Conservation (phyloP, 2,113 vertebrate species). For the Neomonachus schauinslandi region DNA sequence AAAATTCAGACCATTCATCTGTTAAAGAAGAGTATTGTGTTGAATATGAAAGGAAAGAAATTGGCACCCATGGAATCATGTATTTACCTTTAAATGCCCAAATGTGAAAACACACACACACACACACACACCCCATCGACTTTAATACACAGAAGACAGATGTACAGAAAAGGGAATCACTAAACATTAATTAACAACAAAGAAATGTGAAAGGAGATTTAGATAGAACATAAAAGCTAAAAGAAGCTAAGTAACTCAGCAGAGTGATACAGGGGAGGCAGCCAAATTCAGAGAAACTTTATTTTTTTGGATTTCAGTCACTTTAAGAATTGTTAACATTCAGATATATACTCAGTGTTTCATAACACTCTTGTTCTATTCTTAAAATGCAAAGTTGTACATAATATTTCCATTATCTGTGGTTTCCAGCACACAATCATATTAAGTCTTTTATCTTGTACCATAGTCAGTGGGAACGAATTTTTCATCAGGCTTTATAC, state of each 20-base stretch:
- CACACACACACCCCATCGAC: not conserved
- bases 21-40: not conserved
- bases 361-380: not conserved
- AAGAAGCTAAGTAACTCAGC: not conserved
- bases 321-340: slow-evolving; percentile 16
- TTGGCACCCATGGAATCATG: not conserved
- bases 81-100: not conserved
- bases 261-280: not conserved
- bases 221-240: not conserved
- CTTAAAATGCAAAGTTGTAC: not conserved
- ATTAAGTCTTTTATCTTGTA: not conserved
- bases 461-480: not conserved
- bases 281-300: not conserved
- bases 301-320: not conserved
- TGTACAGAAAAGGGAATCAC: not conserved
- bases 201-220: not conserved
- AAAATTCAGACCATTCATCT: not conserved
- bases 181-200: not conserved
- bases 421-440: not conserved
- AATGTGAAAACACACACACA: not conserved
- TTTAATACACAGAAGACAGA: not conserved
- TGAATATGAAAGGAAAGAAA: not conserved
- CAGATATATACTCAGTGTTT: not conserved
- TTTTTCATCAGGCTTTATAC: slow-evolving; percentile 13
- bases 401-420: not conserved